phyloP scores from a whole-genome alignment of 2,797 vertebrate species.

The Meriones psammophilus region DNA sequence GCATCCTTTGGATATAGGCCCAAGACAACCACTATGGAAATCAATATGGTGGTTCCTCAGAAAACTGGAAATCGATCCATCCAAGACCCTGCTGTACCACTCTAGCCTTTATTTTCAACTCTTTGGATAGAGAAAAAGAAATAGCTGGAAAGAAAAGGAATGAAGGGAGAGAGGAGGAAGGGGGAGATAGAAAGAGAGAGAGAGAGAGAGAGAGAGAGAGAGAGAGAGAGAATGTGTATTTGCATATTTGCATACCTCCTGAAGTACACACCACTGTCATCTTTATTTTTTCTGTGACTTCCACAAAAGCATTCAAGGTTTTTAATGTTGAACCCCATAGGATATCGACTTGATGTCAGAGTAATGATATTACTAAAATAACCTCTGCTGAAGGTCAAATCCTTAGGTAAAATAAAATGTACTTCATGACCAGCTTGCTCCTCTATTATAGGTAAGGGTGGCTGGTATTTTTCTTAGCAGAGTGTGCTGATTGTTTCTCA shows the following conservation, averaged over 20 bases:
- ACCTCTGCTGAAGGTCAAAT: constrained; percentile 70
- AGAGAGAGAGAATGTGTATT: too few species aligned
- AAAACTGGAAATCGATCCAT: background rate
- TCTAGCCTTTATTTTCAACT: background rate
- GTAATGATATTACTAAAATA: constrained; percentile 69
- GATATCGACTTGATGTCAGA: constrained; percentile 36
- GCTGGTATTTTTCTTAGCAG: constrained; percentile 73
- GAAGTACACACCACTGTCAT: background rate
- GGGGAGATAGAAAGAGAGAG: background rate
- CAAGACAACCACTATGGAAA: background rate
- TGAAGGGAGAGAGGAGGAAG: background rate
- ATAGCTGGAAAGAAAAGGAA: background rate
- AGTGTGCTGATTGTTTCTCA: constrained; percentile 64
- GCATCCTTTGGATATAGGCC: background rate
- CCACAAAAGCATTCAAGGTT: constrained; percentile 30
- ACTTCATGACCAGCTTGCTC: constrained; percentile 8
- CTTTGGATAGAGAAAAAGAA: background rate
- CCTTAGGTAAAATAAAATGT: constrained; percentile 67
- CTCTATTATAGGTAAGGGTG: constrained; percentile 63
- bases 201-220: background rate
- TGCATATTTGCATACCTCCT: background rate
- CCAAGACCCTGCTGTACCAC: background rate
- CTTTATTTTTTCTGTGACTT: constrained; percentile 8
- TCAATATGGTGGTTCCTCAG: too few species aligned
- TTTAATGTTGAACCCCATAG: constrained; percentile 20